These are phyloP conservation scores for Galagoides demidoff DNA, from an alignment of 2,797 vertebrate species.

Conservation along the genomic window DNA sequence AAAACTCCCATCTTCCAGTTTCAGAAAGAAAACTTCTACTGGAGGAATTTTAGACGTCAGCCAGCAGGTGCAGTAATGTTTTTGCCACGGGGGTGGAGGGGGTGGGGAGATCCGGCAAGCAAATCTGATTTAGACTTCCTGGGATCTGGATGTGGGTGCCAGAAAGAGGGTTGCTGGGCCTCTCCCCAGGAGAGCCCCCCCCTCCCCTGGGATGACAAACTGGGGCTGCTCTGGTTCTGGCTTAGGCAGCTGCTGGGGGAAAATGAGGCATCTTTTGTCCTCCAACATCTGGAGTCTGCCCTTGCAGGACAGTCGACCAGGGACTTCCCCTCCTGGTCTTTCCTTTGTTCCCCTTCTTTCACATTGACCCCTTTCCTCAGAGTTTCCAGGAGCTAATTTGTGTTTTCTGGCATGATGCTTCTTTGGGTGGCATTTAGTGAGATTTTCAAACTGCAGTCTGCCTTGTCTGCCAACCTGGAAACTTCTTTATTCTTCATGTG, in stretches of 20 bases:
- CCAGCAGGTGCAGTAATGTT: slow-evolving; percentile 67
- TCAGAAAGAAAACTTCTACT: neutral
- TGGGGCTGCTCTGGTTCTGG: neutral
- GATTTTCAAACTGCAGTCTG: neutral
- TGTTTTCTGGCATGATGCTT: neutral
- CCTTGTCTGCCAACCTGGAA: slow-evolving; percentile 16
- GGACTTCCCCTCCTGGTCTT: neutral
- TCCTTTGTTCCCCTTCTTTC: neutral
- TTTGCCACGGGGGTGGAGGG: slow-evolving; percentile 20
- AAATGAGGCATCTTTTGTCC: neutral
- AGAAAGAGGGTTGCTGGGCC: neutral
- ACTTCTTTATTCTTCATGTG: neutral
- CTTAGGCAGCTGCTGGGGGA: neutral
- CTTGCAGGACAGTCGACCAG: neutral
- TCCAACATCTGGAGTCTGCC: neutral
- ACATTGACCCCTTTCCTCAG: neutral
- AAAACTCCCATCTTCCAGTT: neutral
- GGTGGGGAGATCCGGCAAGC: neutral
- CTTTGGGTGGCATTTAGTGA: neutral
- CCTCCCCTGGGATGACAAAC: neutral
- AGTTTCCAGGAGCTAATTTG: neutral
- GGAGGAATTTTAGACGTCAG: slow-evolving; percentile 52
- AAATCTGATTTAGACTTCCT: slow-evolving; percentile 27
- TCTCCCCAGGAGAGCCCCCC: neutral
- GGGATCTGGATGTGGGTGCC: neutral